A percentile compares a stretch with the other conserved stretches of the same genome.
Conservation (phyloP, 2,797 vertebrate genomes). For the Periparus ater region DNA sequence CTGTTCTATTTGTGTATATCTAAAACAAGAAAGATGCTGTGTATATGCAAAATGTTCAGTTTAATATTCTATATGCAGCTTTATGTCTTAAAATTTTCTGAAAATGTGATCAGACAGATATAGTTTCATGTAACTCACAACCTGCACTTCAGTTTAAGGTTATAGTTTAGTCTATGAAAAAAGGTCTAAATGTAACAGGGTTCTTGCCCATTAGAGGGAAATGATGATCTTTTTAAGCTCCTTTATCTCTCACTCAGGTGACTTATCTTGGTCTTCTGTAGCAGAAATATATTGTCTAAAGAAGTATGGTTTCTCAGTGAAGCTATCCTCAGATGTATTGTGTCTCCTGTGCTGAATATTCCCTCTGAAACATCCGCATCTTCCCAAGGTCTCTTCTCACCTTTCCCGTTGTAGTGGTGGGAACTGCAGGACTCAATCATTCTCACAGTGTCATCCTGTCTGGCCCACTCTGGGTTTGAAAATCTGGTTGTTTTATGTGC, state of each 20-base stretch:
- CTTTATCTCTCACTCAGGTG: background rate
- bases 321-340: background rate
- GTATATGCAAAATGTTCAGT: background rate
- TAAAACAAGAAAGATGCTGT: background rate
- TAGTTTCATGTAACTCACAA: background rate
- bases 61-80: background rate
- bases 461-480: constrained; percentile 41
- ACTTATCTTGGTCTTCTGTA: background rate
- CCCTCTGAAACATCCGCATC: background rate
- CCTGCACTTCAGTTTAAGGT: background rate
- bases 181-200: background rate
- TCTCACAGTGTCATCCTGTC: constrained; percentile 71
- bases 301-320: background rate
- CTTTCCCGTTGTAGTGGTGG: constrained; percentile 1
- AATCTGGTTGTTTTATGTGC: constrained; percentile 64
- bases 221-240: background rate
- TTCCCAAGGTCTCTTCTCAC: constrained; percentile 14
- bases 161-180: background rate
- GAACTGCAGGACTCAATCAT: constrained; percentile 49
- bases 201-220: background rate
- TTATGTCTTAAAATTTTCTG: background rate
- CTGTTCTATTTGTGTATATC: background rate
- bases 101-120: background rate
- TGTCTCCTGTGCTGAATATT: background rate
- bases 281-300: background rate